Base-by-base conservation (phyloP, 2,888 invertebrate genomes). In the Agrilus mali region DNA sequence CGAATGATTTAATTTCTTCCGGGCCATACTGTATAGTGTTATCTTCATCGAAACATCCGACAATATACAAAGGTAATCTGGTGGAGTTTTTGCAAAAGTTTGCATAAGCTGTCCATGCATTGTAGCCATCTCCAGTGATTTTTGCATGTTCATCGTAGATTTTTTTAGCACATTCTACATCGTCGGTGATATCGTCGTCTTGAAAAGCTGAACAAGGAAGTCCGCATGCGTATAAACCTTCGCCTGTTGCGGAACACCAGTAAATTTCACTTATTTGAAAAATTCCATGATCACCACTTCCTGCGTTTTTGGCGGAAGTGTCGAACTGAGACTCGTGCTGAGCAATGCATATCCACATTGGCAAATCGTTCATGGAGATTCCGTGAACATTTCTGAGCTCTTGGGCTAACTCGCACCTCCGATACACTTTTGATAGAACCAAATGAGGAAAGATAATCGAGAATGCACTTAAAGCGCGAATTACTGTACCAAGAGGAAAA, bases 241-340 rank as follows among this genome's bases (percentile, higher is more conserved):
- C 60, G 1, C 64, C 63, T 41, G 70, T 70, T n/a, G 60, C 60
- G 5, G 65, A 60, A 57, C 81, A 81, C 83, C 84, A 84, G 60
- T 74, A 84, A 40, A 77, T 66, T 60, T 82, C 77, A 56, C 80
- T 82, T 54, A 84, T 82, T 63, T 84, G 84, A 56, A 84, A 78
- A 17, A 60, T 49, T 12, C 84, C 84, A 58, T 84, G 81, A 64
- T 84, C 82, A 1, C 74, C 74, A 48, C 77, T 79, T 56, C 72
- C 68, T 12, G 63, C 64, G 12, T 76, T 75, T 46, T 72, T 64
- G 2, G 81, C 80, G n/a, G 75, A 67, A 3, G 83, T 82, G 56
- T 84, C 73, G 60, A 74, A 76, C 8, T 74, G 70, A 1, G 82
- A 82, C 62, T 84, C 83, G 66, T 81, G 80, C 80, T 46, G 27